Percentiles rank a stretch among this genome's conserved stretches.
Conservation (phyloP, 2,797 vertebrate genomes). For the Hippocampus kuda region DNA sequence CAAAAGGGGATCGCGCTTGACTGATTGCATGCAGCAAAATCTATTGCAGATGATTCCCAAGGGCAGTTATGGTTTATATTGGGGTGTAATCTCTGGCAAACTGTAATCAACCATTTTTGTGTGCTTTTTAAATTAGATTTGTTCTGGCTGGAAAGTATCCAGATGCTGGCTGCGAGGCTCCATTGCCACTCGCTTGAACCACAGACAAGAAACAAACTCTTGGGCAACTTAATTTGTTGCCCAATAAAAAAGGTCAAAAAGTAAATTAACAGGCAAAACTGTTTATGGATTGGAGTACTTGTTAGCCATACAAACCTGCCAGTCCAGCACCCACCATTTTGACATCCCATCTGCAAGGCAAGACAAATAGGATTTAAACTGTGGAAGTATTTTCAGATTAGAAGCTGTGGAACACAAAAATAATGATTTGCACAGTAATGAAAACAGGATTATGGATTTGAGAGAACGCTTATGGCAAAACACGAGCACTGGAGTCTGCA, state of each 20-base stretch:
- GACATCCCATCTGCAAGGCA: conserved; percentile 30
- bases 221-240: conserved; percentile 6
- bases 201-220: conserved; percentile 5
- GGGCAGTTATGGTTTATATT: conserved; percentile 24
- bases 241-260: background rate
- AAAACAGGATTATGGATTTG: conserved; percentile 58
- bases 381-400: conserved; percentile 44
- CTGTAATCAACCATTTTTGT: conserved; percentile 31
- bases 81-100: conserved; percentile 17
- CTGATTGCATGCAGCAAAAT: conserved; percentile 27
- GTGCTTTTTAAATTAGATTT: conserved; percentile 17
- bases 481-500: conserved; percentile 22
- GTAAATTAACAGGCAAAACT: conserved; percentile 19
- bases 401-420: conserved; percentile 48
- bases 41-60: conserved; percentile 35
- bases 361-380: conserved; percentile 50
- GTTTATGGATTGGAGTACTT: conserved; percentile 16
- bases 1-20: conserved; percentile 6
- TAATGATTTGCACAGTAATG: conserved; percentile 52
- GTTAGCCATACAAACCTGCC: conserved; percentile 18
- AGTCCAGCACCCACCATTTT: conserved; percentile 22
- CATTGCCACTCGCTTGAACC: conserved; percentile 8
- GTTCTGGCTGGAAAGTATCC: conserved; percentile 2
- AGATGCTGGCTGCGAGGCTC: conserved; percentile 3
- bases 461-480: conserved; percentile 30